Conservation (phyloP, 2,888 invertebrate genomes). For the Clistopyga incitator region DNA sequence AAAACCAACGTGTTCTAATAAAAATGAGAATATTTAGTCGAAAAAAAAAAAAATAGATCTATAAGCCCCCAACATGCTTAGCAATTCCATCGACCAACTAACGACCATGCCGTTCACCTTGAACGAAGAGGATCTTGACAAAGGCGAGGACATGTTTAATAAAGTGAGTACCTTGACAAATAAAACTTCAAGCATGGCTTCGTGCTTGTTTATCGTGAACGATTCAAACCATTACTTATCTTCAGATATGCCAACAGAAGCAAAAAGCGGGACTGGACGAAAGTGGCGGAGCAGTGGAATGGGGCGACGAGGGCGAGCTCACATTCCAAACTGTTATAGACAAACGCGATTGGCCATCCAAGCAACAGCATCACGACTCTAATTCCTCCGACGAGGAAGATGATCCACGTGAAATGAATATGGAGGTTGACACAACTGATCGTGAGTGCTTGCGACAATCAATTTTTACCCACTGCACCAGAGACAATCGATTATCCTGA, state of each 20-base stretch:
- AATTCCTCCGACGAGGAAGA: conserved; percentile 85
- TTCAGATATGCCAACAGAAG: conserved; percentile 79
- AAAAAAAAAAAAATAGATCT: conserved; percentile 61
- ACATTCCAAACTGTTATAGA: conserved; percentile 85
- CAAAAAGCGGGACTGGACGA: conserved; percentile 79
- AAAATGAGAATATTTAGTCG: conserved; percentile 54
- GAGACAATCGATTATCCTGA: not conserved
- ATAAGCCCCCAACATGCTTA: conserved; percentile 72
- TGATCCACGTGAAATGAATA: conserved; percentile 81
- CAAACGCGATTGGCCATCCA: conserved; percentile 82
- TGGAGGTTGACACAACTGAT: conserved; percentile 84
- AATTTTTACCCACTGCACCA: not conserved
- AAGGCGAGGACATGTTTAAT: conserved; percentile 87
- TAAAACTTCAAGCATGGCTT: conserved; percentile 3
- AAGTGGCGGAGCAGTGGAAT: conserved; percentile 79
- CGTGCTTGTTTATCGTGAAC: too few relatives aligned
- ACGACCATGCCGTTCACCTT: conserved; percentile 84
- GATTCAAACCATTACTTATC: not conserved
- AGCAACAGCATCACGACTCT: conserved; percentile 79
- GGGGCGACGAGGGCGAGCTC: conserved; percentile 84
- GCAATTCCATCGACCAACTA: conserved; percentile 81
- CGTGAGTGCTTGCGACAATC: conserved; percentile 80
- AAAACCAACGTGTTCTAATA: not conserved
- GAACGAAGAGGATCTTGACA: conserved; percentile 84
- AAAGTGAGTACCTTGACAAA: conserved; percentile 84